phyloP scores from a whole-genome alignment of 2,888 invertebrate genomes.

The Dynastes hyllus region DNA sequence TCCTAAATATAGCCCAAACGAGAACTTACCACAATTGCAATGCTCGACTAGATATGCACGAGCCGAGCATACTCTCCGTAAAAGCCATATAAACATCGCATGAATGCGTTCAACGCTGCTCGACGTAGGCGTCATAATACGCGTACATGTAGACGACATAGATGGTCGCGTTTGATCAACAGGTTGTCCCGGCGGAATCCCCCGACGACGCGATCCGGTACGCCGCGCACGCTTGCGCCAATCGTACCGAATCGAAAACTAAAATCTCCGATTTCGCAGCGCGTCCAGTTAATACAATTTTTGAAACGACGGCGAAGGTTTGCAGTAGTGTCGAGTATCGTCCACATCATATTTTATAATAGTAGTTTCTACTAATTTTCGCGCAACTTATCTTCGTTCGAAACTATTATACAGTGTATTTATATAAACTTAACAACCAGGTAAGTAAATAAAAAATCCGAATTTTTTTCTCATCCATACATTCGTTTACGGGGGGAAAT shows the following conservation, averaged over 20 bases:
- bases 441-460: not conserved
- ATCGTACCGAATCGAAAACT: constrained; percentile 36
- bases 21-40: not conserved
- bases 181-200: constrained; percentile 44
- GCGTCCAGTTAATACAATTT: constrained; percentile 47
- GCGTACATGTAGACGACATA: constrained; percentile 19
- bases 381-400: constrained; percentile 9
- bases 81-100: not conserved
- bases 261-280: constrained; percentile 47
- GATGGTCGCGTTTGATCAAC: constrained; percentile 45
- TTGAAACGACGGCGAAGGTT: constrained; percentile 50
- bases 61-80: too few species aligned
- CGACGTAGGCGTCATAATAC: constrained; percentile 43
- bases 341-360: too few species aligned
- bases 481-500: not conserved
- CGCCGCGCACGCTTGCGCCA: constrained; percentile 41
- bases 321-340: constrained; percentile 50
- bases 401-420: not conserved
- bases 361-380: constrained; percentile 16
- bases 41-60: constrained; percentile 8
- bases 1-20: too few species aligned
- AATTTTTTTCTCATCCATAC: not conserved
- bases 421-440: not conserved
- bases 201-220: constrained; percentile 18
- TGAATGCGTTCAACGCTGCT: not conserved